Evolutionary conservation across 1,140 invertebrate genomes (phyloP), one percentile per base, ranked within the genome.

Genomic region (Euura lappo): DNA sequence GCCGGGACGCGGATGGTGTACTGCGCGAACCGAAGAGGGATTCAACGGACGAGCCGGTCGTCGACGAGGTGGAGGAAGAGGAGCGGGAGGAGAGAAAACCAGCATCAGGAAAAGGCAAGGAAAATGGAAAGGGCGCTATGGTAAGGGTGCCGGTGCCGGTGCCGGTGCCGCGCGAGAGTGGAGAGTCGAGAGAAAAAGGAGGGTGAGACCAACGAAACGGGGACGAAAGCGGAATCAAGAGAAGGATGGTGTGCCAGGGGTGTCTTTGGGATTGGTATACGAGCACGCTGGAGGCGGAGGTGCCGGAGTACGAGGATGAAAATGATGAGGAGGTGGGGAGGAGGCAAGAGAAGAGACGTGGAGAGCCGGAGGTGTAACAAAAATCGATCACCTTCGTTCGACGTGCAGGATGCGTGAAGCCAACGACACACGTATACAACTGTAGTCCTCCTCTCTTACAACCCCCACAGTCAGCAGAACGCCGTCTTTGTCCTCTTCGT

Each of bases 1-100:
- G 86, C 83, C 81, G 85, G 85, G 86, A 87, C 85, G 83, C 85
- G 85, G 82, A 85, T 85, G 84, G 79, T 85, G 84, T 73, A 83
- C 83, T 68, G 45, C 68, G 82, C 84, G 83, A 82, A 83, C 83
- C 83, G 83, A 78, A 81, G 79, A 80, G 78, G 78, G 81, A 67
- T 13, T 65, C 28, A 10, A 60, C 13, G 70, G 45, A 60, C 42
- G 13, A 65, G 46, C 13, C 7, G 28, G 51, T 60, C 51, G 3
- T 11, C 51, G 28, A 60, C 51, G 51, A 60, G 79, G 68, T 51
- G 69, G 46, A 73, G 45, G 80, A 77, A 60, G 71, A 65, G 68
- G 69, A 69, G 69, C 68, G 71, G 65, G 72, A 77, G 76, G 76
- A 74, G 71, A 78, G 79, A 77, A 28, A 76, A 77, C 75, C 78